A percentile compares a stretch with the other conserved stretches of the same genome.
Evolutionary conservation across 1,140 invertebrate genomes (phyloP).

Genomic region (Anagrus nilaparvatae): DNA sequence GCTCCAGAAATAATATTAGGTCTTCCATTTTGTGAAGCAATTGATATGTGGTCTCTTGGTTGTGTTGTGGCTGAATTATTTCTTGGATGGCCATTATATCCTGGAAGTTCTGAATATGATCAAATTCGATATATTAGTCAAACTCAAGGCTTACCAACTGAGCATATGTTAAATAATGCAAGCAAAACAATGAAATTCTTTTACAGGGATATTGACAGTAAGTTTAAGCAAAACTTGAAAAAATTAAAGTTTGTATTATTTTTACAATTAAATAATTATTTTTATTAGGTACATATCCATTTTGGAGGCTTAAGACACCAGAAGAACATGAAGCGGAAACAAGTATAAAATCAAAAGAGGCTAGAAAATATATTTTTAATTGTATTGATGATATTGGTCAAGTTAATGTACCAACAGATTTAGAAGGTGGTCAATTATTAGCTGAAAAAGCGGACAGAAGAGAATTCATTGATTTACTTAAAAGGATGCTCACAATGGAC

Average conservation of each 20-base stretch:
- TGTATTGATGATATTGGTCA: constrained; percentile 97
- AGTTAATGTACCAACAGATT: constrained; percentile 93
- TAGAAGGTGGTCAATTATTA: constrained; percentile 88
- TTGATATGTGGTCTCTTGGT: constrained; percentile 99
- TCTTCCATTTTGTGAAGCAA: constrained; percentile 97
- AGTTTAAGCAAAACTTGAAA: constrained; percentile 14
- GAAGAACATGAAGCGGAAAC: constrained; percentile 98
- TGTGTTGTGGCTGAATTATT: constrained; percentile 99
- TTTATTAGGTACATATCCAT: constrained; percentile 69
- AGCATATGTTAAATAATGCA: constrained; percentile 97
- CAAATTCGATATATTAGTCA: constrained; percentile 90
- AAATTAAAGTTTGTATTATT: not conserved
- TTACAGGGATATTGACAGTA: constrained; percentile 87
- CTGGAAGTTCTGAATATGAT: constrained; percentile 98
- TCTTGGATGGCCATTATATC: constrained; percentile 98
- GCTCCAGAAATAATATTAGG: constrained; percentile 98
- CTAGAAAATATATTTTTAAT: constrained; percentile 99
- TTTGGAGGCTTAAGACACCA: constrained; percentile 95
- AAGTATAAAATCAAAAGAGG: constrained; percentile 97
- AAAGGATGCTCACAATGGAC: constrained; percentile 96
- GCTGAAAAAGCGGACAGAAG: constrained; percentile 92
- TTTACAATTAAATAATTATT: constrained; percentile 1
- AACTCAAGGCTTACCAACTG: constrained; percentile 89
- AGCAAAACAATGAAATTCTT: constrained; percentile 99
- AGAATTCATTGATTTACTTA: constrained; percentile 94